A percentile compares a stretch with the other conserved stretches of the same genome.
Evolutionary conservation across 2,797 vertebrate species (phyloP).

Genomic region (Esox masquinongy): DNA sequence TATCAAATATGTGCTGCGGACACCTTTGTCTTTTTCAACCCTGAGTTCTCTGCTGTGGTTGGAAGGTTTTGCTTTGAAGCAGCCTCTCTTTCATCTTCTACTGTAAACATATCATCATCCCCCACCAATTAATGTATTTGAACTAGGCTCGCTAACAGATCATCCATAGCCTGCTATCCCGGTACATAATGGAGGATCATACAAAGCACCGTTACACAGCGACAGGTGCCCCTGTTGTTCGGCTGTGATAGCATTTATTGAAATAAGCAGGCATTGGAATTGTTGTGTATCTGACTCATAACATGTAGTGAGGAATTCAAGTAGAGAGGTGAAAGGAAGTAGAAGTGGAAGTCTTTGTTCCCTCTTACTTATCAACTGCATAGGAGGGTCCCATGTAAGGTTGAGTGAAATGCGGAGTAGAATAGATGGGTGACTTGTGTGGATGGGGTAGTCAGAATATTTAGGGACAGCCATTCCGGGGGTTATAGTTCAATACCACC

Average conservation of each 20-base stretch:
- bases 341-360: neutral
- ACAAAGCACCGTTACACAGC: neutral
- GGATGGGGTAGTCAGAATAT: conserved; percentile 26
- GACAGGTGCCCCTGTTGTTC: neutral
- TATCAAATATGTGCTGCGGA: neutral
- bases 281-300: neutral
- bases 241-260: neutral
- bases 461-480: conserved; percentile 19
- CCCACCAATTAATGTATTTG: neutral
- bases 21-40: neutral
- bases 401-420: conserved; percentile 26
- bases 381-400: conserved; percentile 7
- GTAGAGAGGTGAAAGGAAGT: neutral
- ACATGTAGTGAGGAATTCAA: conserved; percentile 3
- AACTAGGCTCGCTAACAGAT: neutral
- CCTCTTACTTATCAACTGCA: neutral
- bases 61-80: conserved; percentile 9
- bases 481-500: neutral
- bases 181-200: neutral
- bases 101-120: neutral
- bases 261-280: neutral
- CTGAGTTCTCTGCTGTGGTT: neutral
- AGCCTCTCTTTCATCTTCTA: neutral
- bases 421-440: neutral
- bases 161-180: neutral